Evolutionary conservation across 2,113 vertebrate species (phyloP).

Genomic region (Alosa alosa): DNA sequence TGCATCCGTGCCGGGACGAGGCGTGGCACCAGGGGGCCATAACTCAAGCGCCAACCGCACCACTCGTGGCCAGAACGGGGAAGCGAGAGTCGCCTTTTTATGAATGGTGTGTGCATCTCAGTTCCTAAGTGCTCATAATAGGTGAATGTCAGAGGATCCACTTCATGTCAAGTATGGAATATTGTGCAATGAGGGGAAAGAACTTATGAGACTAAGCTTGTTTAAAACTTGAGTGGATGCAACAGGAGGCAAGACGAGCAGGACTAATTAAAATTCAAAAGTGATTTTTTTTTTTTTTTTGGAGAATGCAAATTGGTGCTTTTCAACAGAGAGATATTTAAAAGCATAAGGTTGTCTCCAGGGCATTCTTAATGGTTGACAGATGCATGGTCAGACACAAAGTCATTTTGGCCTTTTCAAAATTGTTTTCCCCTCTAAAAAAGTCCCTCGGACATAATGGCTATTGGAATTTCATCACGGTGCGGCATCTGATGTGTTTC

Average conservation of each 20-base stretch:
- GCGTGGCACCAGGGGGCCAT: constrained; percentile 40
- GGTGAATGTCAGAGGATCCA: background rate
- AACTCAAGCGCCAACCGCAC: constrained; percentile 49
- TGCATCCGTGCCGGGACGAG: background rate
- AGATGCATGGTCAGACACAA: background rate
- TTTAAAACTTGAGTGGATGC: background rate
- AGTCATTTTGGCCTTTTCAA: background rate
- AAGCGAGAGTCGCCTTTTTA: background rate
- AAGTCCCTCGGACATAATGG: background rate
- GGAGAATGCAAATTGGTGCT: background rate
- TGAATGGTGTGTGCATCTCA: background rate
- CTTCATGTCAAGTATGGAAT: background rate
- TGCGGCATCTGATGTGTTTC: background rate
- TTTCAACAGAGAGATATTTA: background rate
- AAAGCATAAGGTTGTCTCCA: background rate
- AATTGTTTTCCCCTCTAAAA: background rate
- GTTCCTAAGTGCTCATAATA: background rate
- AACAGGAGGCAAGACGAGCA: background rate
- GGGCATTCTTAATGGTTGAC: background rate
- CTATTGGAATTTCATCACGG: background rate
- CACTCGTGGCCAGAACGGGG: background rate
- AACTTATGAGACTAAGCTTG: background rate
- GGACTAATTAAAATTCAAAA: background rate
- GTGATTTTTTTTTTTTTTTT: background rate
- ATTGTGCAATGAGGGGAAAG: background rate